A percentile compares a stretch with the other conserved stretches of the same genome.
Conservation (phyloP, 1,140 invertebrate species). For the Druon quercuslanigerum region DNA sequence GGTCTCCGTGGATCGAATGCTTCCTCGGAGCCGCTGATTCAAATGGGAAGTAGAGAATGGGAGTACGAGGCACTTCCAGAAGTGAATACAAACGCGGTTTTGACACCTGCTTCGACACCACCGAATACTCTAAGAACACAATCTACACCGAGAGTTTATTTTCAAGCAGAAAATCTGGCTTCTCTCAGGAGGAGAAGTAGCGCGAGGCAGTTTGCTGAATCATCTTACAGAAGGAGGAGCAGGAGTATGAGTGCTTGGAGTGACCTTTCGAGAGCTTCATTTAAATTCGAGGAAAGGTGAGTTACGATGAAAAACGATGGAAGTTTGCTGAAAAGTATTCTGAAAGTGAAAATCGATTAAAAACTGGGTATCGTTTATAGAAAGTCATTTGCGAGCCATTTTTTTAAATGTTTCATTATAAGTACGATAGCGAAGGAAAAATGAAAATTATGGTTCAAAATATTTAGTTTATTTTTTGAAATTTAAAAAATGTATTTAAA, state of each 20-base stretch:
- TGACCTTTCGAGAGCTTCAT: conserved; percentile 86
- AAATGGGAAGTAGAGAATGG: conserved; percentile 73
- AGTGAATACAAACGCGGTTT: conserved; percentile 63
- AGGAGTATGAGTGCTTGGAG: conserved; percentile 91
- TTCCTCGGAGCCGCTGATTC: conserved; percentile 67
- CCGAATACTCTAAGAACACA: conserved; percentile 64
- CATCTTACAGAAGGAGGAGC: conserved; percentile 77
- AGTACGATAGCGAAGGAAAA: too few relatives aligned
- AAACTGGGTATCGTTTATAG: too few relatives aligned
- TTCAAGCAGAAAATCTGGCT: conserved; percentile 80
- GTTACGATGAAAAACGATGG: conserved; percentile 32
- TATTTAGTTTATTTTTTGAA: too few relatives aligned
- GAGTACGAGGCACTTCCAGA: conserved; percentile 78
- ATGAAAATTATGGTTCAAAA: too few relatives aligned
- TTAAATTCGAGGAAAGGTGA: conserved; percentile 87
- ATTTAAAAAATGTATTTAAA: too few relatives aligned
- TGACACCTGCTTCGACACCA: conserved; percentile 69
- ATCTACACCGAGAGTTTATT: conserved; percentile 80
- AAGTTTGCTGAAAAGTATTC: neutral
- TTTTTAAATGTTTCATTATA: too few relatives aligned
- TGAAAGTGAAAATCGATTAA: neutral
- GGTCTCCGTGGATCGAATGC: conserved; percentile 60
- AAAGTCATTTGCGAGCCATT: too few relatives aligned
- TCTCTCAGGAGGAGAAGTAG: conserved; percentile 78
- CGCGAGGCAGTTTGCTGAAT: conserved; percentile 67